Percentiles rank a stretch among this genome's conserved stretches.
Evolutionary conservation across 1,140 invertebrate species (phyloP).

Genomic region (Cotesia glomerata): DNA sequence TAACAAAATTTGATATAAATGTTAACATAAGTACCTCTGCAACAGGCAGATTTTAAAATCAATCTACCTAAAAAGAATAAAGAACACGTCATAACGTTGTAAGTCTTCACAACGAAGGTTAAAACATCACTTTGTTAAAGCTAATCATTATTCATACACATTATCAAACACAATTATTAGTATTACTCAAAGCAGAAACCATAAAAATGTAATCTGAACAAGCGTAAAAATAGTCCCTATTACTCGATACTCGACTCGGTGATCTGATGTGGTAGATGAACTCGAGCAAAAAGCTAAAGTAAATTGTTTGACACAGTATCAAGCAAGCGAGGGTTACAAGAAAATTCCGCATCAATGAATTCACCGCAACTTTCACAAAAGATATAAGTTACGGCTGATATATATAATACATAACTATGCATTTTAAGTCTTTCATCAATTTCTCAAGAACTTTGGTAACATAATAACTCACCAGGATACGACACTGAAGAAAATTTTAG

Average conservation of each 20-base stretch:
- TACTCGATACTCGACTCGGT: background rate
- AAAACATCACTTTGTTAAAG: background rate
- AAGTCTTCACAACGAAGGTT: background rate
- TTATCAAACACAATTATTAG: constrained; percentile 29
- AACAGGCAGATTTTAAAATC: too few relatives aligned
- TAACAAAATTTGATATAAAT: too few relatives aligned
- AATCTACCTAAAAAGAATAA: background rate
- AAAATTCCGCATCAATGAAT: too few relatives aligned
- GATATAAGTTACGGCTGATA: too few relatives aligned
- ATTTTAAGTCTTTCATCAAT: too few relatives aligned
- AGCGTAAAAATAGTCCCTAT: background rate
- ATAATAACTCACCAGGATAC: too few relatives aligned
- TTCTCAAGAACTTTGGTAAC: too few relatives aligned
- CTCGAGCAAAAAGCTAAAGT: background rate
- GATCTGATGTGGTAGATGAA: background rate
- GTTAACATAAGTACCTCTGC: too few relatives aligned
- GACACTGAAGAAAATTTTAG: too few relatives aligned
- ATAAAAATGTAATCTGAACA: background rate
- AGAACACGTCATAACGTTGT: background rate
- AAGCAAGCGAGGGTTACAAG: too few relatives aligned
- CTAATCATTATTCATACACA: constrained; percentile 24
- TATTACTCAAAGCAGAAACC: constrained; percentile 26
- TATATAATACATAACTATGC: too few relatives aligned
- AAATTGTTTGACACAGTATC: background rate
- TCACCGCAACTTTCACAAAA: too few relatives aligned